Evolutionary conservation across 2,797 vertebrate species (phyloP), one percentile per base, ranked within the genome.

Genomic region (Cynodonichthys magdalenae): DNA sequence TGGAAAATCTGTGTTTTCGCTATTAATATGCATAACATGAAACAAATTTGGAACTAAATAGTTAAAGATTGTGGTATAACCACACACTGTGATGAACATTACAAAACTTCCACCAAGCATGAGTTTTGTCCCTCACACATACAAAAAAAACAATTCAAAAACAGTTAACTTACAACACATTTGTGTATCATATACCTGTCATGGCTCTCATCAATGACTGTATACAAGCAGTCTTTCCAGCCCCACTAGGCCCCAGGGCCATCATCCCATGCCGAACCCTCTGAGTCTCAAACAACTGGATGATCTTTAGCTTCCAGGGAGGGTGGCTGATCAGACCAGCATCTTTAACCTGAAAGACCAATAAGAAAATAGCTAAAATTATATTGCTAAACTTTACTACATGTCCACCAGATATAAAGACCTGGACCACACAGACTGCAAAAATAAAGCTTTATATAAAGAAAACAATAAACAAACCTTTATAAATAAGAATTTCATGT

Each of bases 251-350:
- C 31, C 98, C 98, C 47, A 99, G 76, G 1, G 96, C 91, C 98
- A 99, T 99, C 93, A 99, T 93, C 3, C 97, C 96, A 34, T 99
- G 97, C n/a, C 96, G 93, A 52, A 98, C 97, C 69, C 89, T 91
- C 85, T 99, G 96, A 0, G 95, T 97, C 91, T 99, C 98, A 83
- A 93, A 99, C 41, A 99, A 89, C 77, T 99, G 97, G 75, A 98
- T 96, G 77, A 99, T 81, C 87, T 99, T 99, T 70, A 98, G 90
- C 80, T 95, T 99, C 97, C 98, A 99, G 15, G 96, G 94, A 62
- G 94, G 95, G 60, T 99, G 96, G 79, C 90, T 95, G 78, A 99
- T 93, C 70, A 99, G 92, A 59, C 96, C 96, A 59, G 95, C 94
- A 42, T 94, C 90, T 61, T 94, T 94, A 47, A 97, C 95, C 97